Evolutionary conservation across 2,113 vertebrate species (phyloP).

Genomic region (Phalacrocorax carbo): DNA sequence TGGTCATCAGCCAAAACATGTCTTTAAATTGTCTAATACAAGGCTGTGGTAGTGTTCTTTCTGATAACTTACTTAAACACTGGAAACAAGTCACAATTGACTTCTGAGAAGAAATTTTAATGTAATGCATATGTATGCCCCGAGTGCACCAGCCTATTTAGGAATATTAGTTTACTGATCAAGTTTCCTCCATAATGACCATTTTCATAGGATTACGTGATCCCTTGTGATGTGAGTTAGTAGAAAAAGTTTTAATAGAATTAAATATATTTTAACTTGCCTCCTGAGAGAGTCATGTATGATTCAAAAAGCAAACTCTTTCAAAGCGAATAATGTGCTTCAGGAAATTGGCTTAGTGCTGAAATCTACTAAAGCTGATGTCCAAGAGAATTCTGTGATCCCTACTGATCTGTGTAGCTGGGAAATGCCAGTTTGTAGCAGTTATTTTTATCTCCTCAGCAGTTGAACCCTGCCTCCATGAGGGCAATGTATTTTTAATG

Average conservation of each 20-base stretch:
- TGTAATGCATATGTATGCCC: neutral
- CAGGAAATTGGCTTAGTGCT: conserved; percentile 30
- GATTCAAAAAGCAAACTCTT: neutral
- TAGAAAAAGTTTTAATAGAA: conserved; percentile 10
- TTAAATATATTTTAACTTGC: neutral
- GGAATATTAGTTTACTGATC: neutral
- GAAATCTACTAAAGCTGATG: conserved; percentile 21
- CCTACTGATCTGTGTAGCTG: neutral
- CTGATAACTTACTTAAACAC: neutral
- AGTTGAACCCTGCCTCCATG: conserved; percentile 28
- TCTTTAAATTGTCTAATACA: neutral
- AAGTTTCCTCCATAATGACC: neutral
- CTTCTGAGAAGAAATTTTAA: neutral
- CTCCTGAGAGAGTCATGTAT: neutral
- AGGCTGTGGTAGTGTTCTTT: neutral
- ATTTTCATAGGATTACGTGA: neutral
- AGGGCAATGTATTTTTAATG: conserved; percentile 68
- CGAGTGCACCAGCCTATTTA: neutral
- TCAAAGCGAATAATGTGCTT: conserved; percentile 12
- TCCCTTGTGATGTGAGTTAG: neutral
- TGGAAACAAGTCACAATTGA: neutral
- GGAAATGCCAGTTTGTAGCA: neutral
- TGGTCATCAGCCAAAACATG: neutral
- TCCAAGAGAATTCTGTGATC: conserved; percentile 48
- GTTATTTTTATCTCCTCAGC: conserved; percentile 51